Percentiles rank a stretch among this genome's conserved stretches.
Conservation (phyloP, 2,888 invertebrate genomes). For the Brenthis hecate region DNA sequence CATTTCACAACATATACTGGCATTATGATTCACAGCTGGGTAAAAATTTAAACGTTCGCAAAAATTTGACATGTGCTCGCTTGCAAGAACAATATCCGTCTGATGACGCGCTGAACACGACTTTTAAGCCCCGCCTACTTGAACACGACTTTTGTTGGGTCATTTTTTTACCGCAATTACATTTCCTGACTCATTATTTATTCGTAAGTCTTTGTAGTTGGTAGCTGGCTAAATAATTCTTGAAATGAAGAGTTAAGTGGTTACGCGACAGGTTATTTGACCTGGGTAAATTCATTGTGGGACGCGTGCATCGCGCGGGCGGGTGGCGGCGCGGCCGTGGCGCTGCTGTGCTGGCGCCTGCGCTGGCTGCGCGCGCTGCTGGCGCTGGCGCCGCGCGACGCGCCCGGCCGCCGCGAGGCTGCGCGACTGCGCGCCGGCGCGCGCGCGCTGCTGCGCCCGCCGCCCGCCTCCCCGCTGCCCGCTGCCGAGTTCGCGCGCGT, state of each 20-base stretch:
- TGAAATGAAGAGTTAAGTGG: not conserved
- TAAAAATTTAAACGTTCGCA: no score
- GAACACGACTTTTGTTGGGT: no score
- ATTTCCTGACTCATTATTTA: no score
- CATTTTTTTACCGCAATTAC: no score
- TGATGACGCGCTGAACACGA: no score
- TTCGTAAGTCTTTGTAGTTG: not conserved
- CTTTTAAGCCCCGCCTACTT: no score
- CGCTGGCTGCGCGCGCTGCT: slow-evolving; percentile 63
- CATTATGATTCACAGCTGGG: no score
- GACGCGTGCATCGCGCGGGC: slow-evolving; percentile 47
- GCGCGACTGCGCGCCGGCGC: slow-evolving; percentile 38
- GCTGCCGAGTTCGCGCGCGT: slow-evolving; percentile 60
- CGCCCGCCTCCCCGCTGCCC: slow-evolving; percentile 46
- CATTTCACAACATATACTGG: no score
- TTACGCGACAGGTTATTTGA: slow-evolving; percentile 51
- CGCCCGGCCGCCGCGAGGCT: slow-evolving; percentile 42
- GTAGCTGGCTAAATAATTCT: not conserved
- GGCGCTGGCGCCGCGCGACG: slow-evolving; percentile 44
- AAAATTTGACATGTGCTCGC: no score
- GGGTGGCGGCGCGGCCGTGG: slow-evolving; percentile 47
- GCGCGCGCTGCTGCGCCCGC: slow-evolving; percentile 42
- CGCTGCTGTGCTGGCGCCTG: slow-evolving; percentile 66
- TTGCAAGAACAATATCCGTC: no score
- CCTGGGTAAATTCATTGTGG: slow-evolving; percentile 46